A percentile compares a stretch with the other conserved stretches of the same genome.
Conservation (phyloP, 2,888 invertebrate genomes). For the Drosophila algonquin region DNA sequence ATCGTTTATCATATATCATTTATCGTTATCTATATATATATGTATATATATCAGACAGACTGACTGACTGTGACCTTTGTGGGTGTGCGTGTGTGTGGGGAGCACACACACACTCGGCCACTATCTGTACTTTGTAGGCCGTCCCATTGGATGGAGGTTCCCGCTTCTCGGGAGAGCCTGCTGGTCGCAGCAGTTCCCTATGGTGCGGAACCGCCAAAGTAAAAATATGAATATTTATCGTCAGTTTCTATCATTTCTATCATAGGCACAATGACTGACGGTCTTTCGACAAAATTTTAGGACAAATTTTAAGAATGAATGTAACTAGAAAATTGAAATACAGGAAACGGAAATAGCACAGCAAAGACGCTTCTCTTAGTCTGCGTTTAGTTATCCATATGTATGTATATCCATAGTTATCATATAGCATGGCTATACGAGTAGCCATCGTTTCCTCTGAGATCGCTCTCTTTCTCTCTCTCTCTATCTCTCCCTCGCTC, state of each 20-base stretch:
- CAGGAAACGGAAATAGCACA: conserved; percentile 1
- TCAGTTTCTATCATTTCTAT: conserved; percentile 48
- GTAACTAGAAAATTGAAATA: background rate
- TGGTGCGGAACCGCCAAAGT: conserved; percentile 24
- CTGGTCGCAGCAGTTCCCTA: background rate
- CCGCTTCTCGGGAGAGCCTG: background rate
- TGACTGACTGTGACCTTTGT: background rate
- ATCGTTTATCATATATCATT: conserved; percentile 23
- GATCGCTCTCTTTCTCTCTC: conserved; percentile 40
- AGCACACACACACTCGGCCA: conserved; percentile 24
- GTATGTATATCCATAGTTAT: background rate
- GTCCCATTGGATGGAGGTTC: background rate
- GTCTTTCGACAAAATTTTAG: conserved; percentile 26
- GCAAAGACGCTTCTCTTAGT: background rate
- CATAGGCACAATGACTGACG: conserved; percentile 75
- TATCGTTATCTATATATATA: conserved; percentile 44
- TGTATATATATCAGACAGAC: conserved; percentile 45
- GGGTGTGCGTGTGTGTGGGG: background rate
- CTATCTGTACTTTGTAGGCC: conserved; percentile 14
- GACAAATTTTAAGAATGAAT: conserved; percentile 6
- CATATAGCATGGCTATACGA: background rate
- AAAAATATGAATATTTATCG: conserved; percentile 59
- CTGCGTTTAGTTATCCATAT: background rate
- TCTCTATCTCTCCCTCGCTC: conserved; percentile 18
- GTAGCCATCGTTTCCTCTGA: conserved; percentile 41